A percentile compares a stretch with the other conserved stretches of the same genome.
Conservation (phyloP, 2,797 vertebrate species). For the Pangasius krempfi region DNA sequence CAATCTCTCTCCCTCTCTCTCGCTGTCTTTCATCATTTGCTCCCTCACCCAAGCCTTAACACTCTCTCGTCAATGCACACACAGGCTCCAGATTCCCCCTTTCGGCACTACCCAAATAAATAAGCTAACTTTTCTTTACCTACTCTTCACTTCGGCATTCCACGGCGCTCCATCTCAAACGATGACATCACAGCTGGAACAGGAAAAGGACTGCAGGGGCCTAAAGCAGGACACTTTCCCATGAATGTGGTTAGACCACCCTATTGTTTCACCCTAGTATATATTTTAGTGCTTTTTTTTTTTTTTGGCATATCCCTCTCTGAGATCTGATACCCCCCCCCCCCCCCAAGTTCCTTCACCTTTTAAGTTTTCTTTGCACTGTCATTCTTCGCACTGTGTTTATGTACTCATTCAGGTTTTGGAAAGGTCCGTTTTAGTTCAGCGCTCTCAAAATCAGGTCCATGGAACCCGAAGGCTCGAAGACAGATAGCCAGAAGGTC, state of each 20-base stretch:
- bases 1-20: not conserved
- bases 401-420: not conserved
- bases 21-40: conserved; percentile 41
- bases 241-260: not conserved
- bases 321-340: not conserved
- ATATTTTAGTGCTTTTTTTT: not conserved
- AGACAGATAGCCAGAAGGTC: not conserved
- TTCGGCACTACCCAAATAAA: conserved; percentile 34
- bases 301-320: not conserved
- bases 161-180: not conserved
- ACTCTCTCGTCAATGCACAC: conserved; percentile 43
- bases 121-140: conserved; percentile 22
- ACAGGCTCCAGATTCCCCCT: conserved; percentile 26
- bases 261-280: not conserved
- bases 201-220: not conserved
- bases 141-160: conserved; percentile 25
- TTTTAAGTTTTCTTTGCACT: not conserved
- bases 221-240: not conserved
- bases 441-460: not conserved
- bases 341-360: too few relatives aligned
- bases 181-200: conserved; percentile 33
- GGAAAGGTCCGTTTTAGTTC: not conserved
- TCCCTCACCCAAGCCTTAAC: conserved; percentile 44
- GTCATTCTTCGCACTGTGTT: not conserved
- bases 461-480: not conserved